Conservation (phyloP, 2,113 vertebrate genomes). For the Cricetomys ansorgei region DNA sequence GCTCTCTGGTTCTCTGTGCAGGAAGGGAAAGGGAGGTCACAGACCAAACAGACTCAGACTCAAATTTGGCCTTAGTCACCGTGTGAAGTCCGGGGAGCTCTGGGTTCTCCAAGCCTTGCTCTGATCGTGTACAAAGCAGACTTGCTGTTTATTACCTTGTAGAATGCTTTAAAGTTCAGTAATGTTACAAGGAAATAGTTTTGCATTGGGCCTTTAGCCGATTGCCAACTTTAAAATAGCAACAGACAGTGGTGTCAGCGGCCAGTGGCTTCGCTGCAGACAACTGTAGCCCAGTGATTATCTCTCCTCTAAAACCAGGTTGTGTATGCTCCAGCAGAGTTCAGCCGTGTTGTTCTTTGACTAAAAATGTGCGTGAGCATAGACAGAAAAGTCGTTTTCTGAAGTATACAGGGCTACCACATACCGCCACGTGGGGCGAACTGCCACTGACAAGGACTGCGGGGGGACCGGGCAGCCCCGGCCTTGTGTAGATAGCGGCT, state of each 20-base stretch:
- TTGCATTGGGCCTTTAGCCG: not conserved
- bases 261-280: not conserved
- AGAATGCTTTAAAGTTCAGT: not conserved
- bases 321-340: not conserved
- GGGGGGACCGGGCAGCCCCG: accelerated
- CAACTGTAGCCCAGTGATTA: not conserved
- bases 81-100: not conserved
- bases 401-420: not conserved
- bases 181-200: not conserved
- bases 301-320: not conserved
- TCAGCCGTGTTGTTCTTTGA: not conserved
- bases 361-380: not conserved
- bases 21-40: not conserved
- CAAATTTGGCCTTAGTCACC: not conserved
- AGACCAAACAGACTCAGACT: not conserved
- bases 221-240: not conserved
- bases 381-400: not conserved
- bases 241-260: not conserved
- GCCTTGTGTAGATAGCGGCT: not conserved
- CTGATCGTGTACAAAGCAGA: not conserved
- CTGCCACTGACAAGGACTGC: not conserved
- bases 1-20: not conserved
- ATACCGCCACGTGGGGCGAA: not conserved
- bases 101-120: constrained; percentile 18
- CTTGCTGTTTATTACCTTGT: not conserved